Evolutionary conservation across 23 tunicate species (phyloP).

Genomic region (Oikopleura dioica): DNA sequence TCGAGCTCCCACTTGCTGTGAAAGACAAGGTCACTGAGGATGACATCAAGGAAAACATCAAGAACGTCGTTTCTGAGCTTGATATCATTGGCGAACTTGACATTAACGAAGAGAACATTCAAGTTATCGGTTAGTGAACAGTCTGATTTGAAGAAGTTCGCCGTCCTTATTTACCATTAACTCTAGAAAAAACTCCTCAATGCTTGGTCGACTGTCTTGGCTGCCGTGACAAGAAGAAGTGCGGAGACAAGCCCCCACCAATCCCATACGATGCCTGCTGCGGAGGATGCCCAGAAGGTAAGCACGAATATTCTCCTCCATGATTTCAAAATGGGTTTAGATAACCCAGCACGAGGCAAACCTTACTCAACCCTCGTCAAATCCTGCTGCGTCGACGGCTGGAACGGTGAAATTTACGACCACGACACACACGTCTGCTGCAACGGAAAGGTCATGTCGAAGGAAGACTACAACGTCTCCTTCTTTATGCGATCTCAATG

Average conservation of each 20-base stretch:
- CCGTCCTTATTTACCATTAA: neutral
- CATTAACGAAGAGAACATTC: neutral
- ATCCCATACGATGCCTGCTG: slow-evolving; percentile 1
- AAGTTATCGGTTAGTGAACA: neutral
- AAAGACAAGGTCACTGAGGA: neutral
- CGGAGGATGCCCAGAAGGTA: neutral
- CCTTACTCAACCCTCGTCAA: neutral
- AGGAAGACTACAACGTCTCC: neutral
- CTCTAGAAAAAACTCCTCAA: neutral
- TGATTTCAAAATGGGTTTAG: neutral
- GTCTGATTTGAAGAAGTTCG: neutral
- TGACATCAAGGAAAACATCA: neutral
- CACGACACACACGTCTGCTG: neutral
- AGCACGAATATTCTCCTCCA: neutral
- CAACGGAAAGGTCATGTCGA: neutral
- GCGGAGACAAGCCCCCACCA: neutral
- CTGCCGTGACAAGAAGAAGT: neutral
- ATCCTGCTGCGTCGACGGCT: neutral
- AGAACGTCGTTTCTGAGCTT: neutral
- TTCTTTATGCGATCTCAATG: neutral
- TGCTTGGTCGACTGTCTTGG: neutral
- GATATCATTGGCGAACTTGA: neutral
- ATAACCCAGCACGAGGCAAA: neutral
- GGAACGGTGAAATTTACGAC: neutral
- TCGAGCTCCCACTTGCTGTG: neutral